Conservation (phyloP, 2,888 invertebrate species). For the Gnatocerus cornutus region DNA sequence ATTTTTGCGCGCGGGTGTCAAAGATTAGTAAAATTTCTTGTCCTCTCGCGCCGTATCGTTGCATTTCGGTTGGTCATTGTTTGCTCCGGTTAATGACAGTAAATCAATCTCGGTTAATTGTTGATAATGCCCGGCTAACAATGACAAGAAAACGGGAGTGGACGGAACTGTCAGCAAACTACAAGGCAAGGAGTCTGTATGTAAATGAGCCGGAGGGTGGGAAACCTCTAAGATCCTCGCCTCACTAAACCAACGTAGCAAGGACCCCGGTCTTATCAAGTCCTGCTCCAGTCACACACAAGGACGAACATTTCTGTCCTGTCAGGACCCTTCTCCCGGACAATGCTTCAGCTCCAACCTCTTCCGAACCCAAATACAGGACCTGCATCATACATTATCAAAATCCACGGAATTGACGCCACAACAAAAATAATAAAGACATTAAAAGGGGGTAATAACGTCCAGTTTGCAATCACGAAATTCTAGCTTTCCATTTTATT, state of each 20-base stretch:
- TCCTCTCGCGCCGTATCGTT: neutral
- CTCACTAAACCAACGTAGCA: constrained; percentile 51
- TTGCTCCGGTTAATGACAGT: constrained; percentile 48
- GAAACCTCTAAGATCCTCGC: constrained; percentile 49
- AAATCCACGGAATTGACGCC: constrained; percentile 25
- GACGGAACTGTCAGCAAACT: constrained; percentile 50
- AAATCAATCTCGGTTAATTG: constrained; percentile 55
- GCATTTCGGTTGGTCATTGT: constrained; percentile 35
- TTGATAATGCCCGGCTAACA: constrained; percentile 53
- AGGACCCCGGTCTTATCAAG: constrained; percentile 52
- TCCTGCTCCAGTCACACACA: constrained; percentile 53
- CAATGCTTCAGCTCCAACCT: constrained; percentile 47
- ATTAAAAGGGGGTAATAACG: constrained; percentile 49
- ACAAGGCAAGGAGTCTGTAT: constrained; percentile 48
- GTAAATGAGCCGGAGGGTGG: constrained; percentile 48
- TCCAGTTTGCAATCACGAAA: constrained; percentile 48
- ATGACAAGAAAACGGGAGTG: constrained; percentile 51
- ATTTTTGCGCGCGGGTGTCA: too few relatives aligned
- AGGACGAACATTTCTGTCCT: constrained; percentile 58
- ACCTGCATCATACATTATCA: constrained; percentile 44
- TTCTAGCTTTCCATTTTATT: constrained; percentile 41
- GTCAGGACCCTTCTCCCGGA: constrained; percentile 61
- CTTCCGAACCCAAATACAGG: constrained; percentile 41
- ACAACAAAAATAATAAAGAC: constrained; percentile 44
- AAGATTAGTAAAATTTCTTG: neutral